Evolutionary conservation across 1,140 invertebrate species (phyloP), one percentile per base, ranked within the genome.

Genomic region (Colletes latitarsis): DNA sequence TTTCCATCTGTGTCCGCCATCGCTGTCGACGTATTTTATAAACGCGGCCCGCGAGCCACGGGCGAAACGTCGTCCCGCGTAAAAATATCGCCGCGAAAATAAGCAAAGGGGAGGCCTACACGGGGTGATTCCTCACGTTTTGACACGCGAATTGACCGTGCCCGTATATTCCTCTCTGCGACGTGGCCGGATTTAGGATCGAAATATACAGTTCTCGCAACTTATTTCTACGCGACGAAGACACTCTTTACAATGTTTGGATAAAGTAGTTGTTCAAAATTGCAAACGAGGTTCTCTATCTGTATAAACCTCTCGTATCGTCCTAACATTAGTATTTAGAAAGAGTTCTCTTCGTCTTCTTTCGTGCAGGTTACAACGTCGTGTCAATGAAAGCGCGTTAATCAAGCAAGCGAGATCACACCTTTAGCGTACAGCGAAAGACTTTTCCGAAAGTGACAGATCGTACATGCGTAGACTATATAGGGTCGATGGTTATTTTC

Each of bases 81-180:
- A 86, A 89, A 91, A 90, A 91, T 89, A 90, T 57, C 62, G 67
- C 57, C 46, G 81, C 74, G 66, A 83, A 89, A 89, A 89, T 88
- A 86, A 89, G 67, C 83, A 82, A 68, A 82, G 57, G 67, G 66
- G n/a, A 64, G 21, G 5, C n/a, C 21, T 57, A 8, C 30, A 10
- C 75, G 55, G 58, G 78, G 67, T 63, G 83, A 89, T 86, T 81
- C 43, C 83, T 41, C 57, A 52, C 55, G 12, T 19, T 81, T 85
- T 71, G 82, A 84, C 62, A 84, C 69, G 55, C 49, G 55, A 52
- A 81, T 62, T 63, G 68, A 58, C 58, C 39, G 60, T 2, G 43
- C 69, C 17, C 49, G 43, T 46, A 6, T 8, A 46, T 46, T 46
- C 9, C 43, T 46, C 6, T 46, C 2, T 0, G 43, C 43, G 43